Base-by-base conservation (phyloP, 1,140 invertebrate species). In the Zaprionus lachaisei region DNA sequence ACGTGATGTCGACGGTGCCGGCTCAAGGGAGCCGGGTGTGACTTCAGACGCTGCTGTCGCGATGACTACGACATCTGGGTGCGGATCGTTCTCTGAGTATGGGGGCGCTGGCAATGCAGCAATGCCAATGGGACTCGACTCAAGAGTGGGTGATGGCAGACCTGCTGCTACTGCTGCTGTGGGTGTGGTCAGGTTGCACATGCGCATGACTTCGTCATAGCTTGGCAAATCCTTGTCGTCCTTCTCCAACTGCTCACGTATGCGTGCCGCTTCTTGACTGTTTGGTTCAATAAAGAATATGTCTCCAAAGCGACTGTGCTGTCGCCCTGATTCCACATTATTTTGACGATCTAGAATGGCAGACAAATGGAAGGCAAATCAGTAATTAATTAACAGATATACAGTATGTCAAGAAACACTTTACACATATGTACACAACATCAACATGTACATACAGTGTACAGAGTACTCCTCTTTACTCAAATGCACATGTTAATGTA, bases 161-260 rank as follows among this genome's bases (percentile, higher is more conserved):
- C 31, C 38, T 6, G 44, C 47, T 5, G 78, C 77, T 2, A 75
- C 77, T 2, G 82, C 89, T 6, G 79, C 69, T n/a, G 85, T 91
- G 7, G 91, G 85, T 5, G 80, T 67, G 14, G 81, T 78, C 15
- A 92, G 71, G 60, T 86, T 92, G 37, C 81, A 85, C 83, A 92
- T 92, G n/a, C 91, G 89, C 89, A 92, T 92, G 12, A 92, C 91
- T 26, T 92, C 91, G 28, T 92, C 91, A 44, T 92, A 92, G 62
- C 91, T 87, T 47, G 91, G 91, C 67, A 92, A 67, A 17, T 92
- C 91, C 60, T 92, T 92, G 11, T 92, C 91, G 58, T 92, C 91
- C 60, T 92, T 92, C 15, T 92, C 89, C 41, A 91, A 66, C 64
- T 92, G 91, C 11, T 91, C 84, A 9, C 87, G 91, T 26, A 92